Percentiles rank a stretch among this genome's conserved stretches.
Evolutionary conservation across 2,113 vertebrate species (phyloP).

Genomic region (Callionymus lyra): DNA sequence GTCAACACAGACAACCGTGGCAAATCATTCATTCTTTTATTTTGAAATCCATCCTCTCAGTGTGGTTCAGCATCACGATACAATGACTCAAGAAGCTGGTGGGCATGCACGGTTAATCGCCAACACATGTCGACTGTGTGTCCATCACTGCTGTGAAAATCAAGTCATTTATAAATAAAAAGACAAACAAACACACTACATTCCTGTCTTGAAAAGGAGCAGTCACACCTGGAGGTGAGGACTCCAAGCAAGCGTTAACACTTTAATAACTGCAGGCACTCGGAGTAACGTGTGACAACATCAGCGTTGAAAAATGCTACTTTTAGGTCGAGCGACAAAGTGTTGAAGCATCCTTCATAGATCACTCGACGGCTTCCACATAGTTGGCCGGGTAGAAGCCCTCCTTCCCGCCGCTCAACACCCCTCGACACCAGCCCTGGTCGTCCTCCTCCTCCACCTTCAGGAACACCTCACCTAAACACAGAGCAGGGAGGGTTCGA

Average conservation of each 20-base stretch:
- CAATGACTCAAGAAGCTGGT: conserved; percentile 34
- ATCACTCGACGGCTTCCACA: conserved; percentile 58
- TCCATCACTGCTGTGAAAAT: background rate
- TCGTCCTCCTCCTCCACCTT: conserved; percentile 79
- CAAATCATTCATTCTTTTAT: conserved; percentile 33
- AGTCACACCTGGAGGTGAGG: conserved; percentile 14
- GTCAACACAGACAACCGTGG: background rate
- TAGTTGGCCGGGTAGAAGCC: conserved; percentile 80
- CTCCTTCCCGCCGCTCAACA: conserved; percentile 65
- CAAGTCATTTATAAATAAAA: conserved; percentile 27
- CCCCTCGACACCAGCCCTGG: conserved; percentile 77
- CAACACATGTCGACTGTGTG: conserved; percentile 18
- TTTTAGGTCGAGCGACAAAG: conserved; percentile 4
- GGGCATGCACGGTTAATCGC: conserved; percentile 20
- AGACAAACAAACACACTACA: conserved; percentile 24
- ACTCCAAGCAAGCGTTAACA: conserved; percentile 18
- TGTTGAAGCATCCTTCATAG: too few relatives aligned
- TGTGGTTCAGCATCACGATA: conserved; percentile 5
- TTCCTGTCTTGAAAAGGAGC: conserved; percentile 4
- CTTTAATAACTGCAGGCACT: background rate
- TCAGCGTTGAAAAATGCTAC: conserved; percentile 6
- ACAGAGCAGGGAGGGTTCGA: too few relatives aligned
- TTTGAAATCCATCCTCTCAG: conserved; percentile 23
- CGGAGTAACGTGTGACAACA: conserved; percentile 14
- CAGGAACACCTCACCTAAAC: conserved; percentile 74